Conservation (phyloP, 2,888 invertebrate species). For the Salpingus planirostris region DNA sequence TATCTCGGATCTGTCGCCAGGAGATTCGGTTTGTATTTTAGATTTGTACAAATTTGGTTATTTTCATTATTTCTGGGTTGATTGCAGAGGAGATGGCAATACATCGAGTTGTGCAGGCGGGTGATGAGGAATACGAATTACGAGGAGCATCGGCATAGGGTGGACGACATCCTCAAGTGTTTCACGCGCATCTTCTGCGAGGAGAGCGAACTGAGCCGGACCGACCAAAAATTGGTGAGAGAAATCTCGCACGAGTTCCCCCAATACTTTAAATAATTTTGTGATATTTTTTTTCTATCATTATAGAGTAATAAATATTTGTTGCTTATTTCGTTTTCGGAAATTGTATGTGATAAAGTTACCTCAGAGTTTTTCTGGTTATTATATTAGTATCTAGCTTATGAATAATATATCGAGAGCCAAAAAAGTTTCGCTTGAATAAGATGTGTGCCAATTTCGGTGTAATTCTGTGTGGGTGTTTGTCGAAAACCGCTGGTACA, state of each 20-base stretch:
- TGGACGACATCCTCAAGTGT: conserved; percentile 73
- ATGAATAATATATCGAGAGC: no score
- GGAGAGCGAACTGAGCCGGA: conserved; percentile 63
- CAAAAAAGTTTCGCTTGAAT: not conserved
- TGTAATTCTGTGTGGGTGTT: not conserved
- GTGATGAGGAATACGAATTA: conserved; percentile 77
- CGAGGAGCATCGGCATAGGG: conserved; percentile 68
- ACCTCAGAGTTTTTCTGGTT: conserved; percentile 7
- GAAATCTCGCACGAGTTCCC: conserved; percentile 82
- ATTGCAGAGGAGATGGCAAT: conserved; percentile 61
- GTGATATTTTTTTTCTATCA: conserved; percentile 6
- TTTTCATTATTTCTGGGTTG: no score
- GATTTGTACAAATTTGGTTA: no score
- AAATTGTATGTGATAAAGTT: conserved; percentile 14
- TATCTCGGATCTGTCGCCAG: conserved; percentile 80
- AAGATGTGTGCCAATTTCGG: not conserved
- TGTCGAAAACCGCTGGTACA: not conserved
- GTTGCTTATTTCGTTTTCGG: conserved; percentile 2
- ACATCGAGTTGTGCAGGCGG: conserved; percentile 69
- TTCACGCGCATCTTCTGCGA: conserved; percentile 82
- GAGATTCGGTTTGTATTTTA: conserved; percentile 81
- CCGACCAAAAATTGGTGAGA: conserved; percentile 68
- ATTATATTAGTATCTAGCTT: no score
- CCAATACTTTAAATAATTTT: conserved; percentile 53
- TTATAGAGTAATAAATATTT: conserved; percentile 4